These are phyloP conservation scores for Panzeria rudis DNA, from an alignment of 2,888 invertebrate species.

Conservation along the genomic window DNA sequence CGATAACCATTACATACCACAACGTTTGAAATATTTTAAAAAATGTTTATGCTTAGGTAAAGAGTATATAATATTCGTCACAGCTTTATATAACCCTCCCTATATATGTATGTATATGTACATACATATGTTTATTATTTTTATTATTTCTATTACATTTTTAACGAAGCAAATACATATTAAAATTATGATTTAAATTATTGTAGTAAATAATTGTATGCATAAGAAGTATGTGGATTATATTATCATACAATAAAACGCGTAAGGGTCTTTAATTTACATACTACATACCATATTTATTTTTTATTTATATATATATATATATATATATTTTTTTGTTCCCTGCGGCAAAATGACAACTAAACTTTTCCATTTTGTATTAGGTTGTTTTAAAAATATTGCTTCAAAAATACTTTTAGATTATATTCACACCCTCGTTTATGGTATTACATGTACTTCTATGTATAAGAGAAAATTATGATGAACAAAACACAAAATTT, in stretches of 20 bases:
- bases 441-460: neutral
- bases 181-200: neutral
- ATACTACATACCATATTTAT: neutral
- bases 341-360: constrained; percentile 57
- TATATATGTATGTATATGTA: no score
- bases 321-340: neutral
- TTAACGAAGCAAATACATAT: neutral
- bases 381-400: neutral
- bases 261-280: constrained; percentile 33
- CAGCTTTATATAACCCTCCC: no score
- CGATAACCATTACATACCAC: no score
- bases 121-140: constrained; percentile 4
- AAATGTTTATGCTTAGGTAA: no score
- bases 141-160: neutral
- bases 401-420: neutral
- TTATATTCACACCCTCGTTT: constrained; percentile 8
- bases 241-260: neutral
- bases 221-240: neutral
- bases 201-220: neutral
- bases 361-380: constrained; percentile 24
- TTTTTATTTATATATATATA: no score
- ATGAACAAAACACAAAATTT: constrained; percentile 53
- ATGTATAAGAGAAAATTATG: constrained; percentile 14
- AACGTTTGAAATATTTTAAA: no score
- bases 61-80: no score